These are phyloP conservation scores for Pristis pectinata DNA, from an alignment of 2,797 vertebrate genomes.

Conservation along the genomic window DNA sequence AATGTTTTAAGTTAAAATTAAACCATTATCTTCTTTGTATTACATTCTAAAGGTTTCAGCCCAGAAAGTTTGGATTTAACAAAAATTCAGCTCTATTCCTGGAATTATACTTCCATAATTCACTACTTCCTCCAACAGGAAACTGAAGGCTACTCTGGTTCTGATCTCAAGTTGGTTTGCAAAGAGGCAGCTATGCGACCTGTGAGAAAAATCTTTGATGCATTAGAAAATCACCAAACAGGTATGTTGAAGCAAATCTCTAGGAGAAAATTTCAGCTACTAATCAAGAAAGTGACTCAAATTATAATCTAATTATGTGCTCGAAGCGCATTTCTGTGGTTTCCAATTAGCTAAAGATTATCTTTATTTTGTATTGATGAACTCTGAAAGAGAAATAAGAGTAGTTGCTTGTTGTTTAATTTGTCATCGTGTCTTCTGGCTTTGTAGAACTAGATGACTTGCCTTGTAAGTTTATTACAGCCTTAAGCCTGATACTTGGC, in stretches of 20 bases:
- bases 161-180: constrained; percentile 83
- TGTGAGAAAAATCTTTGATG: constrained; percentile 80
- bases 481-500: not conserved
- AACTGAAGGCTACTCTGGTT: constrained; percentile 84
- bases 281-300: not conserved
- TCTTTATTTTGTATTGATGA: not conserved
- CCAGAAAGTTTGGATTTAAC: not conserved
- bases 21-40: not conserved
- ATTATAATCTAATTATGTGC: not conserved
- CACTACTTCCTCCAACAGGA: constrained; percentile 51
- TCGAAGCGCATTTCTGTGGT: not conserved
- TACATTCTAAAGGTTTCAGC: not conserved
- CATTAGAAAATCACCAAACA: constrained; percentile 72
- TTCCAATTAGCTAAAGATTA: not conserved
- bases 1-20: not conserved
- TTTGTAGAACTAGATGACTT: not conserved
- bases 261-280: not conserved
- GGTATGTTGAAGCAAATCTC: constrained; percentile 57
- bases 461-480: too few relatives aligned
- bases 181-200: constrained; percentile 93
- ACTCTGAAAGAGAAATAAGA: not conserved
- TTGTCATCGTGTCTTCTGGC: not conserved
- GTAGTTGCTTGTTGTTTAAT: not conserved
- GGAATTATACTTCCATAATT: not conserved
- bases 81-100: not conserved